A percentile compares a stretch with the other conserved stretches of the same genome.
phyloP scores from a whole-genome alignment of 2,113 vertebrate species.

The Phalacrocorax aristotelis region DNA sequence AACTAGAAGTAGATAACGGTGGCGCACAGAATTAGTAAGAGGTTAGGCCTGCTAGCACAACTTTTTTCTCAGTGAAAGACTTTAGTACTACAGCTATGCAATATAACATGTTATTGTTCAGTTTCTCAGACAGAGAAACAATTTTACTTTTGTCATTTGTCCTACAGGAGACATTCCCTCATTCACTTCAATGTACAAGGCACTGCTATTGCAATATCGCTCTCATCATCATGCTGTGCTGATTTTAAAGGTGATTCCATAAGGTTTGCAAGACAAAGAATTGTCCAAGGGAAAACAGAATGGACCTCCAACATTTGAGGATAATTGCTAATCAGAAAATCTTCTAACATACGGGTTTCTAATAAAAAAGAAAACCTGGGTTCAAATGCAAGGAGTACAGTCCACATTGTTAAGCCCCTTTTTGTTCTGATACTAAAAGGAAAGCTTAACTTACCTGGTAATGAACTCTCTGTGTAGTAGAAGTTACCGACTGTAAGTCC shows the following conservation, averaged over 20 bases:
- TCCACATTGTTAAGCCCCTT: background rate
- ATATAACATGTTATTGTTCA: background rate
- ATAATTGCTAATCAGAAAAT: background rate
- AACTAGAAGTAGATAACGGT: background rate
- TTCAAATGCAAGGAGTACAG: background rate
- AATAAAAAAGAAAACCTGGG: background rate
- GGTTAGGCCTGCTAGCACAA: background rate
- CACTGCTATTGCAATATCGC: background rate
- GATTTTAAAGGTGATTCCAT: background rate
- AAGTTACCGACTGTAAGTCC: conserved; percentile 77
- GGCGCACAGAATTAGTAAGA: background rate
- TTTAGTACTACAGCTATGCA: background rate
- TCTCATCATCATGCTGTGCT: background rate
- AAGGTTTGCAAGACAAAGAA: background rate
- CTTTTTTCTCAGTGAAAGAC: background rate
- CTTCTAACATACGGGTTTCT: background rate
- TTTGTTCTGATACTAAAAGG: background rate
- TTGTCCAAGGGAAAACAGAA: background rate
- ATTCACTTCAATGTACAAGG: background rate
- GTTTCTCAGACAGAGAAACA: background rate
- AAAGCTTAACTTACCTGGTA: conserved; percentile 86
- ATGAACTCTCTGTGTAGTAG: conserved; percentile 88
- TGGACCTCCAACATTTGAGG: background rate
- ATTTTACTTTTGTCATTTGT: background rate
- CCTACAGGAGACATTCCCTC: background rate